Evolutionary conservation across 2,113 vertebrate genomes (phyloP), one percentile per base, ranked within the genome.

Genomic region (Malurus melanocephalus): DNA sequence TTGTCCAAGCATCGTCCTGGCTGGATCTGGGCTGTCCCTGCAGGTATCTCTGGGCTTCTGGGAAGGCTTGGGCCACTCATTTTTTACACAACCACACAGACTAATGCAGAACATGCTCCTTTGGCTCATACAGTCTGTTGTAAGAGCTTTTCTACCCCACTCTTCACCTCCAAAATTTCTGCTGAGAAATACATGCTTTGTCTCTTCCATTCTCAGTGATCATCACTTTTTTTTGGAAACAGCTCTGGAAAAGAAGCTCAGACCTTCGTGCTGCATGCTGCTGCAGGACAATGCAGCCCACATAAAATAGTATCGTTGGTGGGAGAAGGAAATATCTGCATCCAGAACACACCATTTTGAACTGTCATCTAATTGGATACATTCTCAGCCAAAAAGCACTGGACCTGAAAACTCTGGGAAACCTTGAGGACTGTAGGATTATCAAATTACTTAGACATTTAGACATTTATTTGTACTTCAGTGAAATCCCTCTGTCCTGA

Each of bases 271-370:
- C 12, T 79, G 12, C 24, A 10, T 45, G 35, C 16, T 78, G 23
- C 0, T 0, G 45, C 16, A 75, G 28, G 62, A 52, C 30, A 57
- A 24, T 0, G 0, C 3, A 4, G 30, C 13, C 21, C 30, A 76
- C 6, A 19, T 13, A 35, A 85, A 74, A 35, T 2, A 30, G 2
- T 20, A 13, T 26, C 1, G 1, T 12, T 51, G 7, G 0, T 9
- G 23, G 10, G 23, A 18, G 9, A 86, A 91, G 52, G 19, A 67
- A 81, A 75, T 5, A 2, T 35, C 30, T 21, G 5, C 22, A 52
- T 18, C 45, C 75, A 87, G 46, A 79, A 49, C 10, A 11, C 7
- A 45, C 8, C 7, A 18, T 30, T 78, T 38, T 79, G 49, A 88
- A 24, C 21, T 9, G 2, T 10, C 51, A 1, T 40, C 35, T 79